These are phyloP conservation scores for Scylla paramamosain DNA, from an alignment of 1,140 invertebrate species.

Conservation along the genomic window DNA sequence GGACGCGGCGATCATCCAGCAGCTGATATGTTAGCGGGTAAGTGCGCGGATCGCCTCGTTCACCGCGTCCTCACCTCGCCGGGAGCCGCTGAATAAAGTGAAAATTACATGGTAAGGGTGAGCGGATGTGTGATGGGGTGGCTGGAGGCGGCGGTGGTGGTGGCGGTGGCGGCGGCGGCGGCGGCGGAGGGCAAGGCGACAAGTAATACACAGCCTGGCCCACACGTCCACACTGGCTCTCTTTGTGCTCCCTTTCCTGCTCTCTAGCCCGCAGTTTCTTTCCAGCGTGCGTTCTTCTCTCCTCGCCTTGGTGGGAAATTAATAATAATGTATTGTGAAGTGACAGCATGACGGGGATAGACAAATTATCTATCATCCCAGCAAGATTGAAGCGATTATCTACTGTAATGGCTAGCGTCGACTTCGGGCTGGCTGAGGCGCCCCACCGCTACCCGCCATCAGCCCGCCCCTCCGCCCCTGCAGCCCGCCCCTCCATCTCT, in stretches of 20 bases:
- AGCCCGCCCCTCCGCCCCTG: not conserved
- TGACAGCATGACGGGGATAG: conserved; percentile 18
- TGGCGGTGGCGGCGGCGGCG: not conserved
- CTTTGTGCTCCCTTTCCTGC: not conserved
- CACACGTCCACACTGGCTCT: not conserved
- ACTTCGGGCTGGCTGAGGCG: not conserved
- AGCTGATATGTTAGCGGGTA: not conserved
- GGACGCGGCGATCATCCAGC: not conserved
- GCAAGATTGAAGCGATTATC: not conserved
- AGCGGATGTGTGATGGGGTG: not conserved
- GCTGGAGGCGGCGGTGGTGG: too few relatives aligned
- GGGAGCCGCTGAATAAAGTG: not conserved
- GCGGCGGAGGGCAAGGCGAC: not conserved
- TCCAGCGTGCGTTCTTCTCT: not conserved
- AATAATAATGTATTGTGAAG: conserved; percentile 24
- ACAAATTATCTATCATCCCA: conserved; percentile 6
- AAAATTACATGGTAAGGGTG: not conserved
- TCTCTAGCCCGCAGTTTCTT: not conserved
- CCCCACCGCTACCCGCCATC: not conserved
- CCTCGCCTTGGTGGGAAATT: not conserved
- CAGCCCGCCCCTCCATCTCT: too few relatives aligned
- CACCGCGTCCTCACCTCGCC: not conserved
- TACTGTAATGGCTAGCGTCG: not conserved
- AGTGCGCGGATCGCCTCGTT: not conserved
- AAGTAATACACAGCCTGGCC: not conserved